phyloP scores from a whole-genome alignment of 2,797 vertebrate species.

The Manis pentadactyla region DNA sequence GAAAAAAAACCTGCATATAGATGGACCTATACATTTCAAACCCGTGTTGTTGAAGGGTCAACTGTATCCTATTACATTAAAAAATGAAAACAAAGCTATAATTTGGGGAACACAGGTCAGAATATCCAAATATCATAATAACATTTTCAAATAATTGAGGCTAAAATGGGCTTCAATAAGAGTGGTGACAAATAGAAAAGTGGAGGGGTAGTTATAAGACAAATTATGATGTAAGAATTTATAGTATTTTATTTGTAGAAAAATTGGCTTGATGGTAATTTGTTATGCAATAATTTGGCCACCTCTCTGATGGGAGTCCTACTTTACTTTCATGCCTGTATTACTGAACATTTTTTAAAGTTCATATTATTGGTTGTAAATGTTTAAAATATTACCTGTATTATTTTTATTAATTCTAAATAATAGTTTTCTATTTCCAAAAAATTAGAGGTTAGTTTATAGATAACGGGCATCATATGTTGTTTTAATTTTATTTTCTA shows the following conservation, averaged over 20 bases:
- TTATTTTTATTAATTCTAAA: conserved; percentile 44
- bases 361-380: not conserved
- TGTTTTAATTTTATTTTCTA: conserved; percentile 2
- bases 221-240: not conserved
- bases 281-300: not conserved
- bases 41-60: no score
- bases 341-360: not conserved
- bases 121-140: not conserved
- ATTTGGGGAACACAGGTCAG: not conserved
- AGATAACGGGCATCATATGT: not conserved
- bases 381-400: not conserved
- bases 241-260: not conserved
- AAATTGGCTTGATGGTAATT: not conserved
- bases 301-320: not conserved
- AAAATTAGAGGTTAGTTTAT: not conserved
- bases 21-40: no score
- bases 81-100: conserved; percentile 24
- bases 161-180: not conserved
- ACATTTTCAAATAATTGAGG: not conserved
- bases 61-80: not conserved
- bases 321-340: not conserved
- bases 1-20: no score
- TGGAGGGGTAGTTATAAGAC: not conserved
- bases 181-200: not conserved
- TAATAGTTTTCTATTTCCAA: not conserved